Evolutionary conservation across 2,888 invertebrate genomes (phyloP).

Genomic region (Sinotaia quadrata): DNA sequence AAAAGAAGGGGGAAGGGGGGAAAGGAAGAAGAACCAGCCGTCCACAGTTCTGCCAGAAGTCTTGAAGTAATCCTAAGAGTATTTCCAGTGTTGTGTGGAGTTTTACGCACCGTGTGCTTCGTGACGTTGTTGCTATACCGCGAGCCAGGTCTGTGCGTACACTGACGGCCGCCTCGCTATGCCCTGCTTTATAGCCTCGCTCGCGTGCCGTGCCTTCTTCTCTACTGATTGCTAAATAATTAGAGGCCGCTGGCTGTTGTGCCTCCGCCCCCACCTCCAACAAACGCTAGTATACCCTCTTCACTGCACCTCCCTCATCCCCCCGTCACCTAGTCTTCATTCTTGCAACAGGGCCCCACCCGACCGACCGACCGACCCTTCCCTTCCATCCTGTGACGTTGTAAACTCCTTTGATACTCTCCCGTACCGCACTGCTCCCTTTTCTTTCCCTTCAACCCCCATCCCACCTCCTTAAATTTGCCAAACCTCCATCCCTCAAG

Average conservation of each 20-base stretch:
- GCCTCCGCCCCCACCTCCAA: too few relatives aligned
- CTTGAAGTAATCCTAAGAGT: neutral
- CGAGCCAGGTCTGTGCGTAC: neutral
- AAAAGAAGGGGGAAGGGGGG: too few relatives aligned
- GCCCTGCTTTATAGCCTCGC: constrained; percentile 15
- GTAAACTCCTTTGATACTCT: too few relatives aligned
- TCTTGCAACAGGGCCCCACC: neutral
- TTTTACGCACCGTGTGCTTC: neutral
- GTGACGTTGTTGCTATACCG: neutral
- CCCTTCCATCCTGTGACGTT: neutral
- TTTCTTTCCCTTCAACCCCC: too few relatives aligned
- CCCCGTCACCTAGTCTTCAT: too few relatives aligned
- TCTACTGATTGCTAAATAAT: constrained; percentile 16
- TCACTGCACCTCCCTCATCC: neutral
- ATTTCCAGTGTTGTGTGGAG: neutral
- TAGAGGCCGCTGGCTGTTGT: neutral
- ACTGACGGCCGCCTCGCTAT: neutral
- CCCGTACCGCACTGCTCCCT: too few relatives aligned
- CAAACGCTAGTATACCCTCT: too few relatives aligned
- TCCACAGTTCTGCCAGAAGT: too few relatives aligned
- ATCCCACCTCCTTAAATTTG: too few relatives aligned
- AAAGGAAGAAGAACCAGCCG: too few relatives aligned
- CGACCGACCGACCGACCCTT: neutral
- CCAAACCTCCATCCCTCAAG: too few relatives aligned
- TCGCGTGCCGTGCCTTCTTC: constrained; percentile 11